Evolutionary conservation across 2,888 invertebrate genomes (phyloP).

Genomic region (Drosophila quinaria): DNA sequence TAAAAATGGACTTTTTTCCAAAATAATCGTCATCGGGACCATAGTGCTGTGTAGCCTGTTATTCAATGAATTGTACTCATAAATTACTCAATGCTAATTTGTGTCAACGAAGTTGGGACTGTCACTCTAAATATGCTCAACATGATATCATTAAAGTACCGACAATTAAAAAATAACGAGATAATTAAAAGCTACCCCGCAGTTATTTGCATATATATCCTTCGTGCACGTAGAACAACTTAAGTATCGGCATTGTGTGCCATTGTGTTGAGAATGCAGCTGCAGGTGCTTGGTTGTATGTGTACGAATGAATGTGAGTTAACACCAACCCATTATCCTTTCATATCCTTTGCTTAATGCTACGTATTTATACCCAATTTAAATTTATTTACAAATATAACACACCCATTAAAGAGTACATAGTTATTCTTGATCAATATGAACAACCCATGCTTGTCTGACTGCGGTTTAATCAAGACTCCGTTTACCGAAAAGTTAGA

Average conservation of each 20-base stretch:
- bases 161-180: conserved; percentile 82
- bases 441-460: background rate
- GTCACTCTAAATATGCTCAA: conserved; percentile 56
- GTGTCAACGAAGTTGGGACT: conserved; percentile 12
- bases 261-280: conserved; percentile 3
- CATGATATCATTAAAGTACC: conserved; percentile 75
- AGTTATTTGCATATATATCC: conserved; percentile 70
- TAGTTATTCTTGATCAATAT: background rate
- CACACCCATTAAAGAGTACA: no score
- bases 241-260: conserved; percentile 77
- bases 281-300: background rate
- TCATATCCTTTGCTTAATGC: background rate
- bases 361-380: background rate
- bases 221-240: conserved; percentile 70
- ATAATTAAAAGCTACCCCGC: conserved; percentile 83
- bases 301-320: background rate
- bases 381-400: background rate
- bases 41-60: no score
- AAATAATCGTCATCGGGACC: no score
- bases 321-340: background rate
- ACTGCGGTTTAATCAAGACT: background rate
- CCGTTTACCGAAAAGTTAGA: no score
- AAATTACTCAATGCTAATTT: background rate
- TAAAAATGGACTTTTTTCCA: no score
- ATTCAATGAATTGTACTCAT: background rate